Percentiles rank a stretch among this genome's conserved stretches.
These are phyloP conservation scores for Pseudotriccus pelzelni DNA, from an alignment of 2,797 vertebrate species.

Conservation along the genomic window DNA sequence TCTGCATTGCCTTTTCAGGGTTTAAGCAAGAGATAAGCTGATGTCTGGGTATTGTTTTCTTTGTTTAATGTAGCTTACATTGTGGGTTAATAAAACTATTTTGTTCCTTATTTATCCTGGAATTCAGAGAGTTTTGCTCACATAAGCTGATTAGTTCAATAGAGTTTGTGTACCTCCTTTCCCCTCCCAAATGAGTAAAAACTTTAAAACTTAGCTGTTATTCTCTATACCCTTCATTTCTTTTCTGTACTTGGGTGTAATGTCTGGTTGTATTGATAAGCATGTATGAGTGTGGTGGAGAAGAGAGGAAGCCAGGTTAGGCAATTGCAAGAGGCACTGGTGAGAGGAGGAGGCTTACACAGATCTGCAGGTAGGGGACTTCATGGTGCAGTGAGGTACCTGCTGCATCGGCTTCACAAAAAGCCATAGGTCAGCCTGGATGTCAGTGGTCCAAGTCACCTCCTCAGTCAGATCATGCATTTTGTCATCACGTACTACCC, in stretches of 20 bases:
- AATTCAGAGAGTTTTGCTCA: not conserved
- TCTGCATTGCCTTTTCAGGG: not conserved
- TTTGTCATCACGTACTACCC: not conserved
- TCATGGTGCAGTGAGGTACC: constrained; percentile 1
- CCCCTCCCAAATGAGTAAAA: not conserved
- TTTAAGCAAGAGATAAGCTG: not conserved
- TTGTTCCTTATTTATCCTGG: not conserved
- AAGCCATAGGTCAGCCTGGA: not conserved
- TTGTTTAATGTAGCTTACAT: not conserved
- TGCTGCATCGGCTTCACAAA: not conserved
- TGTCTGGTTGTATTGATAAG: not conserved
- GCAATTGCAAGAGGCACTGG: not conserved
- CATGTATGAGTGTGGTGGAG: too few relatives aligned
- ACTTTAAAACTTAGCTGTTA: not conserved
- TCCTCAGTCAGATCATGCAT: not conserved
- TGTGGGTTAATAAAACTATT: not conserved
- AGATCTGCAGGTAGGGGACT: not conserved
- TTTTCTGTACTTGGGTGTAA: not conserved
- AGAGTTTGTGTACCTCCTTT: not conserved
- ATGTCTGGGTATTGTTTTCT: not conserved
- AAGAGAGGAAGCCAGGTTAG: not conserved
- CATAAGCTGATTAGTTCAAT: not conserved
- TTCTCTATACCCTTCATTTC: not conserved
- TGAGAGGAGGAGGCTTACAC: not conserved
- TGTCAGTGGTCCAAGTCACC: not conserved